A percentile compares a stretch with the other conserved stretches of the same genome.
These are phyloP conservation scores for Teleogryllus oceanicus DNA, from an alignment of 2,888 invertebrate species.

Conservation along the genomic window DNA sequence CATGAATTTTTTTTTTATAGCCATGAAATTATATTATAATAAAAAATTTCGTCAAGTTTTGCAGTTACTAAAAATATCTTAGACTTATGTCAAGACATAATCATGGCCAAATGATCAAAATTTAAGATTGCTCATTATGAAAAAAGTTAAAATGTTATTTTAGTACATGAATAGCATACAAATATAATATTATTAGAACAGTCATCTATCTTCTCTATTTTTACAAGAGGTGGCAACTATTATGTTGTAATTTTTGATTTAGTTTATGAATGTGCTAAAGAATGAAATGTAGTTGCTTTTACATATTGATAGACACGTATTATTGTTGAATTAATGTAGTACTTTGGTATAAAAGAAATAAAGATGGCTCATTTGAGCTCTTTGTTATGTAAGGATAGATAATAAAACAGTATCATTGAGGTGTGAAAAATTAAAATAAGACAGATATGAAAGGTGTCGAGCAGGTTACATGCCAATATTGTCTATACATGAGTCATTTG, in stretches of 20 bases:
- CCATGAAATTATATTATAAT: too few relatives aligned
- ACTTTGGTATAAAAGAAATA: not conserved
- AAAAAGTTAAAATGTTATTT: not conserved
- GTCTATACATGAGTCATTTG: not conserved
- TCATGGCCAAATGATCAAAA: not conserved
- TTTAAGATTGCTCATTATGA: not conserved
- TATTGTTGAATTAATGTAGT: not conserved
- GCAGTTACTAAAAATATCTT: not conserved
- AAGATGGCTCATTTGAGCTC: not conserved
- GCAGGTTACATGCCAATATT: not conserved
- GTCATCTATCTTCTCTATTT: not conserved
- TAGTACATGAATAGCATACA: not conserved
- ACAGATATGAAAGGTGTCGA: not conserved
- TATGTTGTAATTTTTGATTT: not conserved
- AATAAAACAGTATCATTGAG: not conserved
- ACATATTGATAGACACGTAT: not conserved
- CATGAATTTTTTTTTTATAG: too few relatives aligned
- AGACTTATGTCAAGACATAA: not conserved
- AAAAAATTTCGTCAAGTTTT: too few relatives aligned
- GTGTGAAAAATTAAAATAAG: not conserved
- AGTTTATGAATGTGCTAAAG: not conserved
- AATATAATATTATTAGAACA: not conserved
- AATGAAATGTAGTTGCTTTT: not conserved
- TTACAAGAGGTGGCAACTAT: not conserved
- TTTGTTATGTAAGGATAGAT: not conserved